phyloP scores from a whole-genome alignment of 2,797 vertebrate species.

The Synanceia verrucosa region DNA sequence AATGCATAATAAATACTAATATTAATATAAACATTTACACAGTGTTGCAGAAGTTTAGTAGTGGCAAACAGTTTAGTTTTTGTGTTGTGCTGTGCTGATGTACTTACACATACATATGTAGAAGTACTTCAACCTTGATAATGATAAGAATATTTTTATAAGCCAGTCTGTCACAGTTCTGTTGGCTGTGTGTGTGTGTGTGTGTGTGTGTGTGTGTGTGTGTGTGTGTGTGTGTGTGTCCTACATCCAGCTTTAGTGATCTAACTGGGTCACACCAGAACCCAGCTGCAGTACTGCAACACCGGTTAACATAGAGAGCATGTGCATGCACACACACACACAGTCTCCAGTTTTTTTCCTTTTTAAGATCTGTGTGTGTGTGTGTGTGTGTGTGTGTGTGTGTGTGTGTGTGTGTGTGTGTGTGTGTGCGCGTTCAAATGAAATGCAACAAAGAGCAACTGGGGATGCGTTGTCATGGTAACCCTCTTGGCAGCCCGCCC shows the following conservation, averaged over 20 bases:
- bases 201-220: conserved; percentile 16
- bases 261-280: conserved; percentile 70
- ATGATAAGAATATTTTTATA: conserved; percentile 3
- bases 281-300: conserved; percentile 60
- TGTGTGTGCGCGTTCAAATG: background rate
- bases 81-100: too few species aligned
- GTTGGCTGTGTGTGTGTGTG: conserved; percentile 2
- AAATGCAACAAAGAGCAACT: conserved; percentile 74
- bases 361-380: too few species aligned
- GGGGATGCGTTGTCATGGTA: conserved; percentile 90
- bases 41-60: too few species aligned
- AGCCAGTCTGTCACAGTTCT: conserved; percentile 11
- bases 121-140: background rate
- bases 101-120: background rate
- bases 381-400: background rate
- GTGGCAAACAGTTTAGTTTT: too few species aligned
- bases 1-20: too few species aligned
- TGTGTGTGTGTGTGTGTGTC: conserved; percentile 45
- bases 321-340: conserved; percentile 8
- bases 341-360: too few species aligned
- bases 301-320: conserved; percentile 28
- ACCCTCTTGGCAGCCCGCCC: conserved; percentile 86
- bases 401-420: background rate
- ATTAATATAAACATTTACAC: too few species aligned
- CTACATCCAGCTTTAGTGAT: conserved; percentile 56